A percentile compares a stretch with the other conserved stretches of the same genome.
These are phyloP conservation scores for Blomia tropicalis DNA, from an alignment of 2,888 invertebrate genomes.

Conservation along the genomic window DNA sequence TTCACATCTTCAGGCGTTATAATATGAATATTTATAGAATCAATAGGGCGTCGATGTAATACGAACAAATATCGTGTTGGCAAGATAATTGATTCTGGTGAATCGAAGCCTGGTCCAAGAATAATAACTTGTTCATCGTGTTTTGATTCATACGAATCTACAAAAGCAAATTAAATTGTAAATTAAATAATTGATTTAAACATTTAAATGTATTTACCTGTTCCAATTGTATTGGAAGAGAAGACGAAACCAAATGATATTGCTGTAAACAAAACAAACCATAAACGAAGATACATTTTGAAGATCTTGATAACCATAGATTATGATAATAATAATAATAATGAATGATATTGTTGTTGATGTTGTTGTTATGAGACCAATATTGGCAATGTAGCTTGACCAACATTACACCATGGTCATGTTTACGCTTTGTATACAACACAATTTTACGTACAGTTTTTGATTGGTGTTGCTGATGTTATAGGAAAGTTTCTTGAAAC, in stretches of 20 bases:
- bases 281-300: background rate
- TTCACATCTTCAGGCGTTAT: too few species aligned
- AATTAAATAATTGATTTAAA: background rate
- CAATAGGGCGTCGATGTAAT: background rate
- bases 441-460: too few species aligned
- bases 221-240: background rate
- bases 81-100: constrained; percentile 18
- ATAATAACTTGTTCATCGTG: background rate
- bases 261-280: background rate
- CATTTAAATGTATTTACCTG: background rate
- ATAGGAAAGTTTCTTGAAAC: too few species aligned
- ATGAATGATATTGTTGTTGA: too few species aligned
- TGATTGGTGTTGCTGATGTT: too few species aligned
- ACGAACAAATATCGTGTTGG: constrained; percentile 22
- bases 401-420: too few species aligned
- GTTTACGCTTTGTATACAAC: too few species aligned
- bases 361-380: too few species aligned
- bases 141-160: too few species aligned
- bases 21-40: background rate
- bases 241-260: background rate
- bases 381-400: too few species aligned
- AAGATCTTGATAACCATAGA: too few species aligned
- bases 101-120: constrained; percentile 20
- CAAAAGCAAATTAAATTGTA: background rate
- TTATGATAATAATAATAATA: too few species aligned